Evolutionary conservation across 1,140 invertebrate species (phyloP).

Genomic region (Trichomalopsis sarcophagae): DNA sequence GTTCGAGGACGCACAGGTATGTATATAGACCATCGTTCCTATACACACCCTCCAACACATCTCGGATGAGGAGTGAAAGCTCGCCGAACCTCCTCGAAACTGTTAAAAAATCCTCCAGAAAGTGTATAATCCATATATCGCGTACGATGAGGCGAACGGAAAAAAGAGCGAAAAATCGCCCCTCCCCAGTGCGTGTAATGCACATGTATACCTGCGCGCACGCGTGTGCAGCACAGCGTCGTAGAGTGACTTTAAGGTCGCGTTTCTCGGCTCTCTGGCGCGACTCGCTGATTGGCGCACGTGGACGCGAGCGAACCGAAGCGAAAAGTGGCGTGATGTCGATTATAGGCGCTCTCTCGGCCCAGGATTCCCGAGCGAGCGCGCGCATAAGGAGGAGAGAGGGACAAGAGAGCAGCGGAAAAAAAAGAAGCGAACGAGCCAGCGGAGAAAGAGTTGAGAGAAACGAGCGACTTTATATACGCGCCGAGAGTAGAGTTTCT

Average conservation of each 20-base stretch:
- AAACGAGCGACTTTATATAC: neutral
- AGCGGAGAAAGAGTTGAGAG: neutral
- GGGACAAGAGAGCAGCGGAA: neutral
- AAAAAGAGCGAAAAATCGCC: neutral
- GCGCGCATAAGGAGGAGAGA: neutral
- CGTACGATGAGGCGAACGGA: neutral
- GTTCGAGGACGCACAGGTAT: neutral
- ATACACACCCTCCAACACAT: neutral
- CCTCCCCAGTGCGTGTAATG: neutral
- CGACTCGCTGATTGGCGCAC: slow-evolving; percentile 37
- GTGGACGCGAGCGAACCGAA: slow-evolving; percentile 15
- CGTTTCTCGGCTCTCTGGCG: neutral
- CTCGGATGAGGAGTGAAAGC: too few species aligned
- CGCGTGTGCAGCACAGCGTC: too few species aligned
- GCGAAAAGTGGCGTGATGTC: slow-evolving; percentile 46
- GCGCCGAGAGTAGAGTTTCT: neutral
- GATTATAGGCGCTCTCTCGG: slow-evolving; percentile 26
- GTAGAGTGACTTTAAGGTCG: slow-evolving; percentile 22
- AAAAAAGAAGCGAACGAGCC: neutral
- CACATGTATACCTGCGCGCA: neutral
- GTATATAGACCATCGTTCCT: neutral
- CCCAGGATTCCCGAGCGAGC: neutral
- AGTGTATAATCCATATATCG: too few species aligned
- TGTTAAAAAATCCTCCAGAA: too few species aligned
- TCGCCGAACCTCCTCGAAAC: too few species aligned